Percentiles rank a stretch among this genome's conserved stretches.
Conservation (phyloP, 2,113 vertebrate genomes). For the Lichenostomus cassidix region DNA sequence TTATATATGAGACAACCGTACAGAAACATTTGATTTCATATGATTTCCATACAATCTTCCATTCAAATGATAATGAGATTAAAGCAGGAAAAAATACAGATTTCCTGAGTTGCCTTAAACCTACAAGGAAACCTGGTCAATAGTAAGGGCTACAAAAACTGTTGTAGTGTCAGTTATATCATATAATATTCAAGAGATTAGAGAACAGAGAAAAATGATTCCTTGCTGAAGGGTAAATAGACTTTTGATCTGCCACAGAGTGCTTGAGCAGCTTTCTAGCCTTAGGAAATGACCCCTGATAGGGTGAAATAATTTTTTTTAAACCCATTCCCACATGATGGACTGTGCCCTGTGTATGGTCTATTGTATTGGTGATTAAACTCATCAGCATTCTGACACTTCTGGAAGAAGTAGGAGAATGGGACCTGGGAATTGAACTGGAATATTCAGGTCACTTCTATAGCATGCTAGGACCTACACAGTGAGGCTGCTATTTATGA, state of each 20-base stretch:
- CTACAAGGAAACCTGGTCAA: not conserved
- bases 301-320: conserved; percentile 5
- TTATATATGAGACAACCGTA: not conserved
- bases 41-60: not conserved
- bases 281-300: conserved; percentile 28
- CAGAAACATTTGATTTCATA: not conserved
- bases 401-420: not conserved
- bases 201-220: conserved; percentile 30
- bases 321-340: not conserved
- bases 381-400: not conserved
- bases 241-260: conserved; percentile 25
- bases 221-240: conserved; percentile 43
- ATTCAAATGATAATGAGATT: not conserved
- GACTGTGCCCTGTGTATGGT: not conserved
- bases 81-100: not conserved
- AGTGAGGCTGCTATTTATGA: not conserved
- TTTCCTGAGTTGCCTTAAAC: not conserved
- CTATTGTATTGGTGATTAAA: not conserved
- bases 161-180: conserved; percentile 3
- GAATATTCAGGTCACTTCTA: not conserved
- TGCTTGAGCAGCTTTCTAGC: not conserved
- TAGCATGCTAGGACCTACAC: not conserved
- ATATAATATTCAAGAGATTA: conserved; percentile 30
- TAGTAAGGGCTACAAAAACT: not conserved
- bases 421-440: not conserved